Percentiles rank a stretch among this genome's conserved stretches.
phyloP scores from a whole-genome alignment of 2,888 invertebrate genomes.

The Gastrophysa polygoni region DNA sequence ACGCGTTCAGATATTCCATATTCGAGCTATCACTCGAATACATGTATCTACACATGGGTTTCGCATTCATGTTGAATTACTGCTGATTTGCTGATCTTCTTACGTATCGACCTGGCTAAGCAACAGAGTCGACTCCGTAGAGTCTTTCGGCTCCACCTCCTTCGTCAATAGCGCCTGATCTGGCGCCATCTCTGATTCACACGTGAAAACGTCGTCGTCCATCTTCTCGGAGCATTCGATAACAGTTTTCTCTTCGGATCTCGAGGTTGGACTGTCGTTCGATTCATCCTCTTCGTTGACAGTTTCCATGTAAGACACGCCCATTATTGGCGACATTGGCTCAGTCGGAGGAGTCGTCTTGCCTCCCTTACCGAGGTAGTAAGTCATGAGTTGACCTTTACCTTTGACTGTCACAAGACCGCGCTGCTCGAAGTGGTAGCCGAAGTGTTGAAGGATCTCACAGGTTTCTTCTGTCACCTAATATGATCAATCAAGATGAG shows the following conservation, averaged over 20 bases:
- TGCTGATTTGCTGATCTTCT: not conserved
- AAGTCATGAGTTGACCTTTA: slow-evolving; percentile 95
- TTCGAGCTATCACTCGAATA: too few relatives aligned
- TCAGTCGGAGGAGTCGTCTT: slow-evolving; percentile 55
- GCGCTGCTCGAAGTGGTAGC: slow-evolving; percentile 92
- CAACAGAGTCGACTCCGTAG: slow-evolving; percentile 51
- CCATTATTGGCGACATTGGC: slow-evolving; percentile 51
- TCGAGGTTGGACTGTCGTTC: slow-evolving; percentile 54
- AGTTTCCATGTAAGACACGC: slow-evolving; percentile 54
- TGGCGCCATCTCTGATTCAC: slow-evolving; percentile 46
- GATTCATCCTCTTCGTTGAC: slow-evolving; percentile 58
- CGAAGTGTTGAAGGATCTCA: slow-evolving; percentile 84
- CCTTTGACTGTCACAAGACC: slow-evolving; percentile 96
- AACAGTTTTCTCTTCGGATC: slow-evolving; percentile 56
- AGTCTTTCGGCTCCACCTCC: slow-evolving; percentile 49
- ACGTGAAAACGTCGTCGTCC: slow-evolving; percentile 50
- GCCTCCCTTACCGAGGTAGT: slow-evolving; percentile 75
- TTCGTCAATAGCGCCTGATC: slow-evolving; percentile 47
- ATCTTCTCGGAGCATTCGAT: slow-evolving; percentile 51
- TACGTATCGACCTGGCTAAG: slow-evolving; percentile 43
- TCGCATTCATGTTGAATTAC: not conserved
- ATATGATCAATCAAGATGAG: not conserved
- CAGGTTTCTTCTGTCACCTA: slow-evolving; percentile 96
- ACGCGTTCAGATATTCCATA: too few relatives aligned
- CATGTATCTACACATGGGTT: too few relatives aligned